These are phyloP conservation scores for Ophion ventricosus DNA, from an alignment of 2,888 invertebrate genomes.

Conservation along the genomic window DNA sequence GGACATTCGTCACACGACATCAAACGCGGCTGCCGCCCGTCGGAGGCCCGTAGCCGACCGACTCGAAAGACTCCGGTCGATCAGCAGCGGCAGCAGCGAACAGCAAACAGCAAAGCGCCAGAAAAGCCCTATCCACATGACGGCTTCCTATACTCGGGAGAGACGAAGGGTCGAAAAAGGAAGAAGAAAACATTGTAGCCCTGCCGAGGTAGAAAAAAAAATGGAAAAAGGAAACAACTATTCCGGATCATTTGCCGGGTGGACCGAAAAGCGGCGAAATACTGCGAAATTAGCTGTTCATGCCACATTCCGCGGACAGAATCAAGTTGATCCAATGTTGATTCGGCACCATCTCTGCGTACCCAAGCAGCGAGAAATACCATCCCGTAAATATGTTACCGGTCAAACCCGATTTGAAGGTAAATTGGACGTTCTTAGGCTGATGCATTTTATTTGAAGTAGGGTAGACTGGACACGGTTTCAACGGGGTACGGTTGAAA, in stretches of 20 bases:
- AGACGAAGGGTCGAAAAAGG: constrained; percentile 62
- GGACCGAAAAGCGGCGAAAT: constrained; percentile 39
- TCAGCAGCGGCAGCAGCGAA: constrained; percentile 79
- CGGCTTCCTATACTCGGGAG: constrained; percentile 52
- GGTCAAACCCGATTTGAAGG: neutral
- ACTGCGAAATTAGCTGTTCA: constrained; percentile 44
- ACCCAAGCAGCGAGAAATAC: constrained; percentile 5
- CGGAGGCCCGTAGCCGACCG: constrained; percentile 79
- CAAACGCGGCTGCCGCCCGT: constrained; percentile 82
- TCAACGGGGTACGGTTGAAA: too few relatives aligned
- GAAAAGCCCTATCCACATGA: constrained; percentile 67
- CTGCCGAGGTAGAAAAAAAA: constrained; percentile 19
- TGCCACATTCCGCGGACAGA: constrained; percentile 29
- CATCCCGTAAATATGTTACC: neutral
- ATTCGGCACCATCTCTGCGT: neutral
- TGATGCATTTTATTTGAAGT: neutral
- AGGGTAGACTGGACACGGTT: too few relatives aligned
- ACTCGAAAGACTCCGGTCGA: constrained; percentile 82
- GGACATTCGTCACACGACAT: constrained; percentile 83
- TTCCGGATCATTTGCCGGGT: constrained; percentile 49
- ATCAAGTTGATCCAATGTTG: neutral
- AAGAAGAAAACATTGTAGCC: constrained; percentile 54
- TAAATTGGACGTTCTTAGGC: neutral
- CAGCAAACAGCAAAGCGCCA: constrained; percentile 68
- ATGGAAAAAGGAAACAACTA: constrained; percentile 32